Base-by-base conservation (phyloP, 1,140 invertebrate species). In the Phocides pigmalion region DNA sequence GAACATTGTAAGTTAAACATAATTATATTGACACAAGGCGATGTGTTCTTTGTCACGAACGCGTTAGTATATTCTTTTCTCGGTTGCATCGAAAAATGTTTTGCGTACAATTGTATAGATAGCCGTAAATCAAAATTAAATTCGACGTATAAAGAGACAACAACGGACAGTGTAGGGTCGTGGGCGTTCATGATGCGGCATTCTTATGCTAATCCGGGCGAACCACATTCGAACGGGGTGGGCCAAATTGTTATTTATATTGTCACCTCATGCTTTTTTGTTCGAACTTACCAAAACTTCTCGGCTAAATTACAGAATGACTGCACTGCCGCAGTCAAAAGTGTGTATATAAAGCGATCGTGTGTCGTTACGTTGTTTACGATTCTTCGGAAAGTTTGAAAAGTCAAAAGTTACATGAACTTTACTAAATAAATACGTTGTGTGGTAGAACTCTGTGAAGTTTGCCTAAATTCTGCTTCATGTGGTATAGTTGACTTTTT, bases 191-290 rank as follows among this genome's bases (percentile, higher is more conserved):
- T 83, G 77, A 84, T 84, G 84, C 79, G 76, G 84, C 88, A 89
- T 90, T 90, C 88, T 90, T 90, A 90, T 90, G 88, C 79, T 90
- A 90, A 90, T 90, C 86, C 85, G 72, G 68, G 78, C 81, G 82
- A 81, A 84, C 76, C 82, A 84, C 79, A 87, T 83, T 70, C 84
- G 76, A 85, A 85, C 85, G 87, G 89, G 89, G 89, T 91, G 89
- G 89, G 87, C 89, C 80, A 89, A 91, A 91, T 89, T 91, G 88
- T 90, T 90, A 90, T 90, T 90, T 90, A 89, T 90, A 84, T 88
- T 90, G 85, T 88, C 88, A 90, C 85, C 82, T 90, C 81, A 74
- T 81, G 74, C 70, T 85, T 89, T 89, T 90, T 90, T 90, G 68
- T 82, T 79, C 72, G 64, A 68, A 76, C 70, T 76, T 66, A 82